Conservation (phyloP, 2,888 invertebrate genomes). For the Theodoxus fluviatilis region DNA sequence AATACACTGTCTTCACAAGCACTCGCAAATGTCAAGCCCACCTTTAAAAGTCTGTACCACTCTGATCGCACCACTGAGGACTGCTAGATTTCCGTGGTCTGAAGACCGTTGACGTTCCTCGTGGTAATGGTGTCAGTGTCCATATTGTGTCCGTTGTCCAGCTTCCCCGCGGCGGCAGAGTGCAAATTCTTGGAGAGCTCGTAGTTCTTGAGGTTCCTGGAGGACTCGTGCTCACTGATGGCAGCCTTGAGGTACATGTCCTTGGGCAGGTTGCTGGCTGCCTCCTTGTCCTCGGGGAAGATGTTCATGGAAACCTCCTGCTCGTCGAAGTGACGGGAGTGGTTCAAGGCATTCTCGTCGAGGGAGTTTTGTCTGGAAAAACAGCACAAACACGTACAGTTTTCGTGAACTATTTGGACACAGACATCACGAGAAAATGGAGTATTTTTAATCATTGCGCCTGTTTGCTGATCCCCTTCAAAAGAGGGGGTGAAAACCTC, state of each 20-base stretch:
- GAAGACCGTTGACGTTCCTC: slow-evolving; percentile 35
- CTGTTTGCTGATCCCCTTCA: no score
- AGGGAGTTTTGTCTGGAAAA: slow-evolving; percentile 48
- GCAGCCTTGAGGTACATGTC: slow-evolving; percentile 36
- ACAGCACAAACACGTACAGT: neutral
- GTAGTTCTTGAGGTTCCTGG: slow-evolving; percentile 30
- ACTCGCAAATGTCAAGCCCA: neutral
- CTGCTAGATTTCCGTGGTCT: slow-evolving; percentile 37
- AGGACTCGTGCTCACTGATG: slow-evolving; percentile 33
- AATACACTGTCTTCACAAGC: slow-evolving; percentile 5
- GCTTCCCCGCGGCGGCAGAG: no score
- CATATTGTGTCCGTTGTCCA: no score
- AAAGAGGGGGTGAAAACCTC: no score
- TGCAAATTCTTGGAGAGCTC: slow-evolving; percentile 30
- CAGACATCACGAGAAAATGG: no score
- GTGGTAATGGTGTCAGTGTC: slow-evolving; percentile 30
- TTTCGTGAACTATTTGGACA: no score
- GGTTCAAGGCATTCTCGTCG: slow-evolving; percentile 48
- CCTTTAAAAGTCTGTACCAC: neutral
- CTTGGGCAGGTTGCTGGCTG: slow-evolving; percentile 26
- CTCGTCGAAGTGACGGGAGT: slow-evolving; percentile 40
- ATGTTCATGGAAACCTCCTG: slow-evolving; percentile 50
- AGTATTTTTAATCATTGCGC: no score
- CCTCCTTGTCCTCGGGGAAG: slow-evolving; percentile 35
- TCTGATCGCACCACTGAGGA: neutral